Percentiles rank a stretch among this genome's conserved stretches.
Evolutionary conservation across 1,140 invertebrate species (phyloP).

Genomic region (Drosophila parvula): DNA sequence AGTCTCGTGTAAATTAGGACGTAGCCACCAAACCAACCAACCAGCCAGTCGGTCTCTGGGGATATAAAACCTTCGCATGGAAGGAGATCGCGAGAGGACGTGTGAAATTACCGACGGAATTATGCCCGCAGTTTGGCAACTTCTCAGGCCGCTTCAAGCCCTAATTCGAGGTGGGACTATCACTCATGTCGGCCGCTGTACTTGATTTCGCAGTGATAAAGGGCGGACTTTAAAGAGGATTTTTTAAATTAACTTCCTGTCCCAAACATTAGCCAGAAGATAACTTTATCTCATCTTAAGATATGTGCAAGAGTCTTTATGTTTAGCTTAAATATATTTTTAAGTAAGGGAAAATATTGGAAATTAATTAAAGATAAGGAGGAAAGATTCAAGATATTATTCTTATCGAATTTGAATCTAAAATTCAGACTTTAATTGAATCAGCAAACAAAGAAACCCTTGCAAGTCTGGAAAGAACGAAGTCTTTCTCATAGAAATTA

Average conservation of each 20-base stretch:
- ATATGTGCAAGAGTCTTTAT: too few species aligned
- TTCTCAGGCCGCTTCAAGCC: slow-evolving; percentile 1
- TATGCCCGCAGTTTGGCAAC: slow-evolving; percentile 36
- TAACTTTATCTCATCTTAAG: slow-evolving; percentile 1
- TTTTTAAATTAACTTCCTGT: slow-evolving; percentile 27
- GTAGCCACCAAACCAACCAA: slow-evolving; percentile 51
- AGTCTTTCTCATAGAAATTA: slow-evolving; percentile 3
- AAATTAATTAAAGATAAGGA: too few species aligned
- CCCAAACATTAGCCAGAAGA: background rate
- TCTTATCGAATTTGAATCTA: background rate
- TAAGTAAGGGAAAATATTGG: too few species aligned
- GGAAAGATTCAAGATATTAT: slow-evolving; percentile 1
- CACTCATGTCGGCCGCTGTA: slow-evolving; percentile 31
- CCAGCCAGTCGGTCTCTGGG: slow-evolving; percentile 26
- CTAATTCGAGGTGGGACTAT: slow-evolving; percentile 41
- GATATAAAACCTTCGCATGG: background rate
- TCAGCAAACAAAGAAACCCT: background rate
- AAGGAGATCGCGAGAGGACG: slow-evolving; percentile 14
- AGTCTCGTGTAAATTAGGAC: slow-evolving; percentile 73
- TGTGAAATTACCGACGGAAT: slow-evolving; percentile 41
- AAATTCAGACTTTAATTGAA: background rate
- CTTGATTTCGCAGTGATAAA: slow-evolving; percentile 38
- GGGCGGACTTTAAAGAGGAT: slow-evolving; percentile 1
- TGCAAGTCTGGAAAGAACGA: too few species aligned
- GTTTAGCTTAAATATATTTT: background rate